These are phyloP conservation scores for Gallirallus australis DNA, from an alignment of 2,797 vertebrate species.

Conservation along the genomic window DNA sequence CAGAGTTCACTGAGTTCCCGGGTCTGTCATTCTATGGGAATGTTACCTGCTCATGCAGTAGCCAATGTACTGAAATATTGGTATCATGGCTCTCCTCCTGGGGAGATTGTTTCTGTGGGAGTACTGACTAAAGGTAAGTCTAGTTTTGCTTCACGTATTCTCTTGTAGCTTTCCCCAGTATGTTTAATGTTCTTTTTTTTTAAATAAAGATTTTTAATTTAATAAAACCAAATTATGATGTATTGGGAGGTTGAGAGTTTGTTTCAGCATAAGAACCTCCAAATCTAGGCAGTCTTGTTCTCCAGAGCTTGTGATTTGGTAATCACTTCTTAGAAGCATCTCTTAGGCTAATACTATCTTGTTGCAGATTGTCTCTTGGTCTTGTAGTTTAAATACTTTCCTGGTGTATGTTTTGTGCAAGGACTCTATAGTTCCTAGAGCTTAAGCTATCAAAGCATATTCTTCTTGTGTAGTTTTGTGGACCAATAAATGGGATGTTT, in stretches of 20 bases:
- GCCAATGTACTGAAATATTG: slow-evolving; percentile 85
- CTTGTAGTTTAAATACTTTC: neutral
- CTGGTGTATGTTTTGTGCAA: neutral
- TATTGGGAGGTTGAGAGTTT: neutral
- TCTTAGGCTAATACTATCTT: neutral
- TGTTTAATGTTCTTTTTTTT: neutral
- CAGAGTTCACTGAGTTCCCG: slow-evolving; percentile 45
- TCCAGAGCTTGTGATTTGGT: neutral
- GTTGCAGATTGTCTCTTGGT: neutral
- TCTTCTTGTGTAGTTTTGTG: neutral
- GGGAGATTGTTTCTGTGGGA: slow-evolving; percentile 85
- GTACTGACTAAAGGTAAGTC: slow-evolving; percentile 84
- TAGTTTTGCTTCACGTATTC: neutral
- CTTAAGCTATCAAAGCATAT: neutral
- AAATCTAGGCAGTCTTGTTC: neutral
- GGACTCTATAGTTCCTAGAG: neutral
- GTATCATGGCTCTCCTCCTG: slow-evolving; percentile 78
- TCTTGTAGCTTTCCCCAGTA: neutral
- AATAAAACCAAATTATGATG: neutral
- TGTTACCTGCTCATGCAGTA: slow-evolving; percentile 82
- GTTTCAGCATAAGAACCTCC: neutral
- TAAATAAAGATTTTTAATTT: neutral
- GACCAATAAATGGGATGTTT: neutral
- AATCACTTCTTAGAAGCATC: neutral
- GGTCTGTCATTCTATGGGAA: slow-evolving; percentile 42